phyloP scores from a whole-genome alignment of 1,140 invertebrate genomes.

The Patella vulgata region DNA sequence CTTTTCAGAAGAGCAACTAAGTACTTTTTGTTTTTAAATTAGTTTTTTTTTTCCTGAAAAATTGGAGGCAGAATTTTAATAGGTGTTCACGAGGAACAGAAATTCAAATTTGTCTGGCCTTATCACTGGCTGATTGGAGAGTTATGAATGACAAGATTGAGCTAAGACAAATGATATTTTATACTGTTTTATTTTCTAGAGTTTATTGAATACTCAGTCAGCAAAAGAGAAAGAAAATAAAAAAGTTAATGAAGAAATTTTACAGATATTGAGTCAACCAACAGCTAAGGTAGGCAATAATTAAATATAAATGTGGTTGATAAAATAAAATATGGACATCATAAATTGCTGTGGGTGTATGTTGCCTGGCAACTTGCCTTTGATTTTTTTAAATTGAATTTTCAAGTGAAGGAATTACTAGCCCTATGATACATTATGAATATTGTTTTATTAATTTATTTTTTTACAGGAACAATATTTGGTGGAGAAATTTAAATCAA shows the following conservation, averaged over 20 bases:
- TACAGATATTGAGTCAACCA: slow-evolving; percentile 92
- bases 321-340: background rate
- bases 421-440: background rate
- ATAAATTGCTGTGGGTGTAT: background rate
- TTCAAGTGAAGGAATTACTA: background rate
- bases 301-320: background rate
- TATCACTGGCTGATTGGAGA: no score
- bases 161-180: no score
- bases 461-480: slow-evolving; percentile 80
- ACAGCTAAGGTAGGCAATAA: slow-evolving; percentile 78
- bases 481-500: slow-evolving; percentile 93
- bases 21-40: no score
- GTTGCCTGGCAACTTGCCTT: no score
- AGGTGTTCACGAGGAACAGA: no score
- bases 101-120: no score
- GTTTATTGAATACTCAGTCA: slow-evolving; percentile 90
- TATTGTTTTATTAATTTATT: slow-evolving; percentile 11
- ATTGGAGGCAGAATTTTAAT: no score
- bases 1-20: no score
- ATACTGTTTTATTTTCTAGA: no score
- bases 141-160: no score
- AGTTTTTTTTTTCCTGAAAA: no score
- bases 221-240: slow-evolving; percentile 95
- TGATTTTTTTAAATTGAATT: background rate
- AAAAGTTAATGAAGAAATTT: slow-evolving; percentile 94